phyloP scores from a whole-genome alignment of 2,797 vertebrate genomes.

The Aplochiton taeniatus region DNA sequence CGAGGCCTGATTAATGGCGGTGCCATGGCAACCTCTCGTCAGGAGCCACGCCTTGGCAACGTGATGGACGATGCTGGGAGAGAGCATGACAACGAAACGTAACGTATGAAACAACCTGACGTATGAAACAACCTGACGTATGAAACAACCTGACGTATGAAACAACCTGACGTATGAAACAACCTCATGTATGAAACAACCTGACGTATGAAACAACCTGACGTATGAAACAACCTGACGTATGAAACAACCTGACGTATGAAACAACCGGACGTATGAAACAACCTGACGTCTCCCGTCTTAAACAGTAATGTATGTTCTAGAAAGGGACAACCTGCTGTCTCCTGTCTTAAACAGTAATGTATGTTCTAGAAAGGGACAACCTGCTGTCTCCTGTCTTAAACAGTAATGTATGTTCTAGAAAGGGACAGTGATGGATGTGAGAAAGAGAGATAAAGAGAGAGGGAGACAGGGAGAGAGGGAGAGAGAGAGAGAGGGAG shows the following conservation, averaged over 20 bases:
- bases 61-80: slow-evolving; percentile 69
- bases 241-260: no score
- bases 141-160: no score
- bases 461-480: neutral
- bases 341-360: slow-evolving; percentile 70
- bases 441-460: neutral
- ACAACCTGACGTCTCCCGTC: slow-evolving; percentile 65
- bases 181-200: no score
- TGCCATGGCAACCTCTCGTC: slow-evolving; percentile 68
- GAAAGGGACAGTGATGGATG: slow-evolving; percentile 52
- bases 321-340: slow-evolving; percentile 66
- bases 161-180: no score
- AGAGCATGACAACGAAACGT: slow-evolving; percentile 68
- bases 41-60: slow-evolving; percentile 48
- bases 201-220: no score
- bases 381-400: slow-evolving; percentile 67
- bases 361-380: slow-evolving; percentile 70
- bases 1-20: slow-evolving; percentile 62
- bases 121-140: no score
- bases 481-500: slow-evolving; percentile 1
- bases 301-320: slow-evolving; percentile 72
- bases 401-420: slow-evolving; percentile 71
- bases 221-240: no score
- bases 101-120: slow-evolving; percentile 60
- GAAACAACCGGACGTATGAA: no score